phyloP scores from a whole-genome alignment of 2,888 invertebrate species.

The Andrena bicolor region DNA sequence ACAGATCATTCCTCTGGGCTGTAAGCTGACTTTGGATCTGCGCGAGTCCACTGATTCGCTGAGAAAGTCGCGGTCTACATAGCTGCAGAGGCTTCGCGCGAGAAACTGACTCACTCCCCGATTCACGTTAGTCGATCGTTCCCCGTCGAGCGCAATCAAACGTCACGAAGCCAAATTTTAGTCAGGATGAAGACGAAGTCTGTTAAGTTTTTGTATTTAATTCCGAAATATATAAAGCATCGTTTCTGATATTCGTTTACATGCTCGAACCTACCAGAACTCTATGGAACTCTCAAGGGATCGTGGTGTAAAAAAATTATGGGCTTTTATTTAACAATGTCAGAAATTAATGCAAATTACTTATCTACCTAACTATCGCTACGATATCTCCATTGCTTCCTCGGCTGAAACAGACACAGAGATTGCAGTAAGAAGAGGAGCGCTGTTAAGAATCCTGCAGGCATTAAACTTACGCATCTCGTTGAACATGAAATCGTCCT shows the following conservation, averaged over 20 bases:
- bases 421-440: neutral
- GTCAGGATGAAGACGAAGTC: constrained; percentile 11
- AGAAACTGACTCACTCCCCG: constrained; percentile 75
- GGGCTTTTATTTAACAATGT: constrained; percentile 31
- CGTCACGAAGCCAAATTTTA: constrained; percentile 27
- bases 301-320: constrained; percentile 1
- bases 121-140: constrained; percentile 35
- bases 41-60: neutral
- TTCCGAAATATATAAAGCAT: constrained; percentile 44
- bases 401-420: constrained; percentile 72
- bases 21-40: neutral
- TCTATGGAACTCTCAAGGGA: neutral
- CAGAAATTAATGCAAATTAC: constrained; percentile 9
- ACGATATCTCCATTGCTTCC: constrained; percentile 78
- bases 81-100: constrained; percentile 72
- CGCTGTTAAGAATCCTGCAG: neutral
- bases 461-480: constrained; percentile 84
- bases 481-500: constrained; percentile 97
- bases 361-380: constrained; percentile 49
- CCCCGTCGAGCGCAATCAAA: constrained; percentile 33
- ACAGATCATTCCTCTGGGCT: neutral
- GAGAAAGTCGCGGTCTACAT: constrained; percentile 35
- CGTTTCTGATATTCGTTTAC: constrained; percentile 28
- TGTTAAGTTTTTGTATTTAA: constrained; percentile 63
- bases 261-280: no score